Percentiles rank a stretch among this genome's conserved stretches.
Evolutionary conservation across 2,888 invertebrate genomes (phyloP).

Genomic region (Belgica antarctica): DNA sequence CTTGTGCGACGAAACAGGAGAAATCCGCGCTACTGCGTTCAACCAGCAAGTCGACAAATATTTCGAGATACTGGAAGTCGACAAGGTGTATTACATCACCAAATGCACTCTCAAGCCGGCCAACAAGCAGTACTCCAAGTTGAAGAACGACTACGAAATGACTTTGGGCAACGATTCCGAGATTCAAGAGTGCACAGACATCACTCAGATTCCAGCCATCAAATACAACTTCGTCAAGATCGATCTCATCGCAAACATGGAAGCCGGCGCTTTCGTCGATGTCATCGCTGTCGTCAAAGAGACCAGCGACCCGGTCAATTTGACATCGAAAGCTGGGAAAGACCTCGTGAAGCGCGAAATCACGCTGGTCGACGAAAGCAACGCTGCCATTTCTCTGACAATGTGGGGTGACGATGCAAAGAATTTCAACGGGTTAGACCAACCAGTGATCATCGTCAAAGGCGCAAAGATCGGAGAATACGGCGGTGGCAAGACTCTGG

Average conservation of each 20-base stretch:
- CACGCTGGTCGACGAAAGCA: constrained; percentile 79
- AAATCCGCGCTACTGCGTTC: constrained; percentile 90
- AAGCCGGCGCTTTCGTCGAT: constrained; percentile 72
- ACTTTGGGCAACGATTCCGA: constrained; percentile 75
- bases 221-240: constrained; percentile 77
- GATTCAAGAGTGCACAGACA: constrained; percentile 61
- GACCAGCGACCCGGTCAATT: constrained; percentile 66
- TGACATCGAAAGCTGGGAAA: constrained; percentile 71
- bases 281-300: constrained; percentile 83
- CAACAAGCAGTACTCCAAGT: constrained; percentile 79
- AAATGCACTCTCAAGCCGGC: constrained; percentile 85
- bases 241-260: constrained; percentile 66
- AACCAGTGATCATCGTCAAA: constrained; percentile 84
- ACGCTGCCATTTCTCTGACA: constrained; percentile 72
- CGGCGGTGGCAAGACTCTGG: constrained; percentile 73
- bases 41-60: constrained; percentile 83
- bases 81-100: constrained; percentile 84
- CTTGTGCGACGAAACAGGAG: constrained; percentile 89
- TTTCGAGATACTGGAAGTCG: constrained; percentile 83
- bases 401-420: constrained; percentile 91
- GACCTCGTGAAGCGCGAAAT: constrained; percentile 89
- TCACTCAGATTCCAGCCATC: constrained; percentile 68
- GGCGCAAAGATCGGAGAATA: constrained; percentile 83
- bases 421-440: constrained; percentile 70
- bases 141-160: constrained; percentile 97